phyloP scores from a whole-genome alignment of 2,888 invertebrate species.

The Pycnomerus fuliginosus region DNA sequence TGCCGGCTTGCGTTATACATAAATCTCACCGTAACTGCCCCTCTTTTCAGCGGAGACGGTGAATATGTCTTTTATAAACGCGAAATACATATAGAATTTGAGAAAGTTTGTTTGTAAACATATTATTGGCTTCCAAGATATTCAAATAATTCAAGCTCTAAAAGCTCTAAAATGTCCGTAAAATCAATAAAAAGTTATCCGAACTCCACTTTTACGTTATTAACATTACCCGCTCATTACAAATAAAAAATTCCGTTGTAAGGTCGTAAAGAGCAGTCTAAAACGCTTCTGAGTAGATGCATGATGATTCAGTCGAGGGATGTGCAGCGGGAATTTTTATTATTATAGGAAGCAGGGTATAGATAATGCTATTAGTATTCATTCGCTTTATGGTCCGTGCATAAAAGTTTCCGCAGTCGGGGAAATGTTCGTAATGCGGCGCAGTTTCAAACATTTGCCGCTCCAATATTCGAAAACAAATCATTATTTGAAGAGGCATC shows the following conservation, averaged over 20 bases:
- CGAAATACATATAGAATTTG: constrained; percentile 25
- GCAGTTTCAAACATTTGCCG: constrained; percentile 21
- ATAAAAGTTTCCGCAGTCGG: constrained; percentile 55
- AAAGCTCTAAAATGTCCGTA: constrained; percentile 27
- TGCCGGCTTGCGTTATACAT: constrained; percentile 4
- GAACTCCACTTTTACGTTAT: too few relatives aligned
- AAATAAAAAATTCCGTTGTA: too few relatives aligned
- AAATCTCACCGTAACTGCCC: too few relatives aligned
- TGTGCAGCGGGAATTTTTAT: constrained; percentile 21
- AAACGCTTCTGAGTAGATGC: too few relatives aligned
- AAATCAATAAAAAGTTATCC: too few relatives aligned
- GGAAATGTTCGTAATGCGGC: constrained; percentile 46
- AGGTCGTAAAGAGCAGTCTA: too few relatives aligned
- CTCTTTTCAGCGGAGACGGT: too few relatives aligned
- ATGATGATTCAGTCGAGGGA: constrained; percentile 22
- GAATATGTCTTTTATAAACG: constrained; percentile 22
- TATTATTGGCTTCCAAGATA: constrained; percentile 36
- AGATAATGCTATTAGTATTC: constrained; percentile 61
- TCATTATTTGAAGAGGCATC: too few relatives aligned
- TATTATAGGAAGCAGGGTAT: constrained; percentile 40
- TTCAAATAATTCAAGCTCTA: constrained; percentile 33
- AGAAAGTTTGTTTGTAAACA: constrained; percentile 38
- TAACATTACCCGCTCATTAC: too few relatives aligned
- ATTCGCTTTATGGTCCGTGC: constrained; percentile 63
- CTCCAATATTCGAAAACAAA: constrained; percentile 30